Base-by-base conservation (phyloP, 2,113 vertebrate genomes). In the Pomatorhinus ruficollis region DNA sequence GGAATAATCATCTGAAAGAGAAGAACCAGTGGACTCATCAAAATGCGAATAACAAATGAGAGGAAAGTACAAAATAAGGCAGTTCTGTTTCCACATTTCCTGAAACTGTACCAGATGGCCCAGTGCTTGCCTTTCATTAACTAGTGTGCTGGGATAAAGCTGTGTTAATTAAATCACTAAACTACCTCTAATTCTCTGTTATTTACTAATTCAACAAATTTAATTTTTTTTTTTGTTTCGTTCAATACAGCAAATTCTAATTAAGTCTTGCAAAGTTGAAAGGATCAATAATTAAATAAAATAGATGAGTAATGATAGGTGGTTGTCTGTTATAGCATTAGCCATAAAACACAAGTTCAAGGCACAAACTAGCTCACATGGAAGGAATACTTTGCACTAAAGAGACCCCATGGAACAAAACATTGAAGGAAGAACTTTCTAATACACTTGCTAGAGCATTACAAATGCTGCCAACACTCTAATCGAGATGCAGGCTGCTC, bases 161-260 rank as follows among this genome's bases (percentile, higher is more conserved):
- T 91, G 90, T 87, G 95, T 96, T 97, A 97, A 97, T 97, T 97
- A 97, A 97, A 97, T 97, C 94, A 89, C 95, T 96, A 93, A 97
- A 96, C 94, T 94, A 97, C 83, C 77, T 89, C 92, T 96, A 97
- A 97, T 97, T 97, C 88, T 94, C 70, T 75, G 64, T 94, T 96
- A 97, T 96, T 97, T 95, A 88, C 93, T 97, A 97, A 97, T 96
- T 91, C 91, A 87, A 89, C 86, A 83, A 95, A 93, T 95, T 75
- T 75, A 92, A 75, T 90, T 95, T 96, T 94, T 92, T 92, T 53
- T 89, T 72, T 92, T 70, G 53, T 94, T 96, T 91, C 3, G 19
- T 87, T 96, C 94, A 92, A 95, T 88, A 92, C 77, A 93, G 84
- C 76, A 95, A 95, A 95, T 93, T 96, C 84, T 97, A 97, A 97